phyloP scores from a whole-genome alignment of 2,888 invertebrate genomes.

The Lamellibrachia columna region DNA sequence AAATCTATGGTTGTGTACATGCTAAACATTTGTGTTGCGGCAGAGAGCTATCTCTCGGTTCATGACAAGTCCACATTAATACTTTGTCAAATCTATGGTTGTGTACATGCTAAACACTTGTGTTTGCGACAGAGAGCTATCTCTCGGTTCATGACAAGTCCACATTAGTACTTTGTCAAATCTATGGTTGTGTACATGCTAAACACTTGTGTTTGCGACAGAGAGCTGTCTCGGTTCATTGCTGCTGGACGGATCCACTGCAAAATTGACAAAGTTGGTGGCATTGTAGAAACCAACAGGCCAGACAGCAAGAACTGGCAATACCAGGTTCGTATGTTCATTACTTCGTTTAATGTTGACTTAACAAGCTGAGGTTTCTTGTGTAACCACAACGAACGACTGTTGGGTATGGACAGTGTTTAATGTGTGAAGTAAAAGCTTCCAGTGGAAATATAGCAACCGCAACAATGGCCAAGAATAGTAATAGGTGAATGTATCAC shows the following conservation, averaged over 20 bases:
- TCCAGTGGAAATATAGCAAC: too few species aligned
- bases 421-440: too few species aligned
- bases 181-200: background rate
- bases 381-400: too few species aligned
- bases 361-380: too few species aligned
- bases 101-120: too few species aligned
- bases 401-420: too few species aligned
- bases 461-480: too few species aligned
- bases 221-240: constrained; percentile 79
- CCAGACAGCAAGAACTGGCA: constrained; percentile 89
- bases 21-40: background rate
- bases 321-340: constrained; percentile 78
- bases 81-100: too few species aligned
- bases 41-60: constrained; percentile 75
- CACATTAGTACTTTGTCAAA: background rate
- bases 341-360: background rate
- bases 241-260: constrained; percentile 96
- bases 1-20: background rate
- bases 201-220: constrained; percentile 31
- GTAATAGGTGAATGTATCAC: too few species aligned
- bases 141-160: background rate
- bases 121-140: too few species aligned
- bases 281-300: constrained; percentile 91
- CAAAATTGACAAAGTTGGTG: constrained; percentile 92
- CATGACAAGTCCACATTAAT: constrained; percentile 82